Evolutionary conservation across 2,888 invertebrate genomes (phyloP).

Genomic region (Meta bourneti): DNA sequence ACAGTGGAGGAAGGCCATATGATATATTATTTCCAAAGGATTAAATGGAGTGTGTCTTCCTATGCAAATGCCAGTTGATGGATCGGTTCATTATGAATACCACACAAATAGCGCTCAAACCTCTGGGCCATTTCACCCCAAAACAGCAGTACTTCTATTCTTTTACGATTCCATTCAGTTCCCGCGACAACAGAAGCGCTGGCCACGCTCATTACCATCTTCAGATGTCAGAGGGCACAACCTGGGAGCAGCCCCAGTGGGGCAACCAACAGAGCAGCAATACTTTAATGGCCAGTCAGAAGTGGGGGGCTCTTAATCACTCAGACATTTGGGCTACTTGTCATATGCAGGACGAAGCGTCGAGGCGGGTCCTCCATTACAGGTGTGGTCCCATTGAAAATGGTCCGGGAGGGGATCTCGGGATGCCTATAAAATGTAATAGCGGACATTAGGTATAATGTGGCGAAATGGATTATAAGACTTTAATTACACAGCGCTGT

Average conservation of each 20-base stretch:
- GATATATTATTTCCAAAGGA: too few species aligned
- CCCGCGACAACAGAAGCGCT: neutral
- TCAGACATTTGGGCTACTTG: constrained; percentile 4
- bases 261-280: neutral
- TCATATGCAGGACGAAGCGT: constrained; percentile 28
- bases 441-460: neutral
- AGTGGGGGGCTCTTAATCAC: constrained; percentile 48
- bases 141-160: neutral
- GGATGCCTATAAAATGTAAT: neutral
- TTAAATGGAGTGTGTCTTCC: too few species aligned
- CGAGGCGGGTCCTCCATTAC: constrained; percentile 14
- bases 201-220: neutral
- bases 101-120: too few species aligned
- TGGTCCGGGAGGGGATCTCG: neutral
- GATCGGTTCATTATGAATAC: too few species aligned
- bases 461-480: neutral
- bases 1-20: too few species aligned
- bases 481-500: neutral
- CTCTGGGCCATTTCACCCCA: too few species aligned
- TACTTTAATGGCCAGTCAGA: constrained; percentile 35
- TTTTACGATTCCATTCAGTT: neutral
- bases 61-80: too few species aligned
- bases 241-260: neutral
- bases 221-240: neutral
- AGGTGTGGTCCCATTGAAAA: constrained; percentile 38